phyloP scores from a whole-genome alignment of 2,113 vertebrate genomes.

The Antennarius striatus region DNA sequence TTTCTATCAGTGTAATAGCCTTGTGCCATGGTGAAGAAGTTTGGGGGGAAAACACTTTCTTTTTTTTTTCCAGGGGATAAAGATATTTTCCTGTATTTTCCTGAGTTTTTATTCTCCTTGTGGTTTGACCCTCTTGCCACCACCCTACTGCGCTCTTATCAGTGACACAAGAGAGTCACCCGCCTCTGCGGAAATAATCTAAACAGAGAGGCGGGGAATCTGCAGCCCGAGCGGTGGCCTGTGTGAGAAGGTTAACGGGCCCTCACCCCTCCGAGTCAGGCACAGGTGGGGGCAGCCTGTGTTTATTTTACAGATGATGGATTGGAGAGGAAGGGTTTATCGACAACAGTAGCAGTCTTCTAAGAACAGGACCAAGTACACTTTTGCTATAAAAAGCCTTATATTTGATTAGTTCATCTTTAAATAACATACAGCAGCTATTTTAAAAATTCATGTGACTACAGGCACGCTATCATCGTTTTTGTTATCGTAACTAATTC shows the following conservation, averaged over 20 bases:
- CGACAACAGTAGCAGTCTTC: constrained; percentile 30
- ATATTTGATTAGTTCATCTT: constrained; percentile 13
- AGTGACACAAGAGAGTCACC: constrained; percentile 67
- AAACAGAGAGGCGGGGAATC: constrained; percentile 61
- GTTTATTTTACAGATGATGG: constrained; percentile 74
- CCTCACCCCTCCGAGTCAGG: constrained; percentile 63
- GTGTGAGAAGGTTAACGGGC: constrained; percentile 67
- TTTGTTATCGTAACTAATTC: not conserved
- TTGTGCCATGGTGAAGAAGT: constrained; percentile 72
- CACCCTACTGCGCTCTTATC: constrained; percentile 73
- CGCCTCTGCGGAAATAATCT: constrained; percentile 71
- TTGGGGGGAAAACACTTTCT: constrained; percentile 63
- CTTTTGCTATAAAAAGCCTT: constrained; percentile 25
- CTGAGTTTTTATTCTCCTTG: constrained; percentile 65
- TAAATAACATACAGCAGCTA: not conserved
- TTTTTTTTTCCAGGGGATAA: constrained; percentile 56
- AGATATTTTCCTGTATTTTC: constrained; percentile 48
- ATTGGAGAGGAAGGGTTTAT: constrained; percentile 59
- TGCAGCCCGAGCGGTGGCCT: constrained; percentile 54
- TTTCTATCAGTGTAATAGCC: constrained; percentile 81
- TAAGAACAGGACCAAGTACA: constrained; percentile 28
- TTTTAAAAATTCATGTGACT: constrained; percentile 6
- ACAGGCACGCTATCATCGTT: not conserved
- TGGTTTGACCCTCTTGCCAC: constrained; percentile 76
- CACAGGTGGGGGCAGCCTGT: constrained; percentile 61